Evolutionary conservation across 2,888 invertebrate genomes (phyloP).

Genomic region (Anthophora plumipes): DNA sequence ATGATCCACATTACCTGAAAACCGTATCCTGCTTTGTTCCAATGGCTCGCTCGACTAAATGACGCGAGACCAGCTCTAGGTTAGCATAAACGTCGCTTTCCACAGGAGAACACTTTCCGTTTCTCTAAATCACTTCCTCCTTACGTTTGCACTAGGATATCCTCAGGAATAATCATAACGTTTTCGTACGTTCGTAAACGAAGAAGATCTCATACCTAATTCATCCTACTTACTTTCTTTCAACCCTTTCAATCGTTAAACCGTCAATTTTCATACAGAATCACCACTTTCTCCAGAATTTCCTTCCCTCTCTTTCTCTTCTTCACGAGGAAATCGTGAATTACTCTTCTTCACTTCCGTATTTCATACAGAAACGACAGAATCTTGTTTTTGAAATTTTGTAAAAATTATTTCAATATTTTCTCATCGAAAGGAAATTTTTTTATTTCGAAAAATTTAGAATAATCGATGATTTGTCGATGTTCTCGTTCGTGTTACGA

Average conservation of each 20-base stretch:
- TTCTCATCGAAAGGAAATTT: too few species aligned
- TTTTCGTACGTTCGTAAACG: neutral
- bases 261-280: too few species aligned
- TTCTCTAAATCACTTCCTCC: conserved; percentile 49
- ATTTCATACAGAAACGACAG: neutral
- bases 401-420: too few species aligned
- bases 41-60: conserved; percentile 50
- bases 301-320: neutral
- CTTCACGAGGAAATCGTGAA: too few species aligned
- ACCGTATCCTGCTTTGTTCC: conserved; percentile 36
- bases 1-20: conserved; percentile 9
- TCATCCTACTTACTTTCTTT: neutral
- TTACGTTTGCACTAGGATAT: neutral
- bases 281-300: neutral
- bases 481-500: too few species aligned
- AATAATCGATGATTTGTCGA: too few species aligned
- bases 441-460: too few species aligned
- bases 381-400: too few species aligned
- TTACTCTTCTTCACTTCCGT: too few species aligned
- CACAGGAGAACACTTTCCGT: conserved; percentile 56
- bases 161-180: too few species aligned
- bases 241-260: neutral
- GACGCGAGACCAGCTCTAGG: conserved; percentile 56
- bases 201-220: neutral
- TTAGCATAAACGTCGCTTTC: conserved; percentile 60